Conservation (phyloP, 2,888 invertebrate genomes). For the Epinotia nisella region DNA sequence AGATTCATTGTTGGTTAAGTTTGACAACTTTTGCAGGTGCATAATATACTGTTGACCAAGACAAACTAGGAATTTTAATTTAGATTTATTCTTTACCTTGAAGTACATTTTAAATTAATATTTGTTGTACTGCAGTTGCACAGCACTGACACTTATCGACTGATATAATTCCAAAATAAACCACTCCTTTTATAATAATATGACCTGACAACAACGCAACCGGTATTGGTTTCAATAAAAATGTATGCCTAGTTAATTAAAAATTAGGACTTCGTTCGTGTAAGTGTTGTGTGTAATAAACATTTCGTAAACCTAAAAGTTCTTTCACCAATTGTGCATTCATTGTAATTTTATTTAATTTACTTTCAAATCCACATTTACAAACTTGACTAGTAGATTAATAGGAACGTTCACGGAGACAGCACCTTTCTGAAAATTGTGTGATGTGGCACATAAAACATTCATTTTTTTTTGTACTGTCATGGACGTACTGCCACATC, state of each 20-base stretch:
- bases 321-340: not conserved
- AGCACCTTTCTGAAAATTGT: no score
- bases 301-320: not conserved
- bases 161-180: constrained; percentile 1
- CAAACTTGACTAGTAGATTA: no score
- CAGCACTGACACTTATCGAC: not conserved
- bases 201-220: not conserved
- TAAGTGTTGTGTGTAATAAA: not conserved
- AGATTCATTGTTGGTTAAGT: not conserved
- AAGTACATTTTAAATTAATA: not conserved
- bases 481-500: no score
- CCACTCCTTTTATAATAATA: not conserved
- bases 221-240: not conserved
- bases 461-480: no score
- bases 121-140: not conserved
- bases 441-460: no score
- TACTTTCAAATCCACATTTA: no score
- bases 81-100: not conserved
- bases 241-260: not conserved
- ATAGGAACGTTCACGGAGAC: no score
- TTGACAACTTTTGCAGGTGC: not conserved
- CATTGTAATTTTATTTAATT: not conserved
- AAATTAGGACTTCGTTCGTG: not conserved
- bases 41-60: no score
- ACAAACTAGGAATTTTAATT: not conserved